phyloP scores from a whole-genome alignment of 23 tunicate genomes.

The Ascidia mentula region DNA sequence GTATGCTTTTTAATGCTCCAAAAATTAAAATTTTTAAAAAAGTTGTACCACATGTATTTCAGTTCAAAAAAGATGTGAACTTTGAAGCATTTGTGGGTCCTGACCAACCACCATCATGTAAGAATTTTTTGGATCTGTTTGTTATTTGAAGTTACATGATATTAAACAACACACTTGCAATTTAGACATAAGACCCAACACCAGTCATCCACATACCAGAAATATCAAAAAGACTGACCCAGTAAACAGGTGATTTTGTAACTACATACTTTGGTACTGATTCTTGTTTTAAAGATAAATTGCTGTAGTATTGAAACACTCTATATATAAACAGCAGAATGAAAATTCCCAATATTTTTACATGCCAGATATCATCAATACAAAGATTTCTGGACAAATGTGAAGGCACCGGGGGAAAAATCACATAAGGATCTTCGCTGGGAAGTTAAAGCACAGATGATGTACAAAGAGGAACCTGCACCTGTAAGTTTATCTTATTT shows the following conservation, averaged over 20 bases:
- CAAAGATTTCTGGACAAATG: conserved; percentile 61
- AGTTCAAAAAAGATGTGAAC: conserved; percentile 32
- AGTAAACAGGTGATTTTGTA: conserved; percentile 53
- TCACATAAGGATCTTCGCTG: conserved; percentile 67
- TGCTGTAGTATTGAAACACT: no score
- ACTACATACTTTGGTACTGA: not conserved
- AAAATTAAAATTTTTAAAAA: no score
- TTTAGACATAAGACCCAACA: conserved; percentile 74
- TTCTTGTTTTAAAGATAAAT: not conserved
- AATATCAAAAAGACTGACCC: conserved; percentile 67
- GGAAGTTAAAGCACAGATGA: conserved; percentile 96
- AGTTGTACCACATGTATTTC: not conserved
- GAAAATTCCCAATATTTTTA: no score
- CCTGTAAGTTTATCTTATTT: conserved; percentile 56
- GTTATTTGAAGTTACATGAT: not conserved
- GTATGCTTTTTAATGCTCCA: no score
- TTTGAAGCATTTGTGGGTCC: conserved; percentile 23
- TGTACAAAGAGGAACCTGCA: conserved; percentile 88
- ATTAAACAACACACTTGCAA: not conserved
- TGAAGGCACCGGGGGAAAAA: conserved; percentile 78
- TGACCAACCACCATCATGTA: conserved; percentile 72
- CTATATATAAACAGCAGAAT: no score
- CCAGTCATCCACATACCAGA: conserved; percentile 73
- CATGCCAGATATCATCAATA: conserved; percentile 84
- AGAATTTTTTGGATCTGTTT: conserved; percentile 18